Percentiles rank a stretch among this genome's conserved stretches.
Conservation (phyloP, 2,888 invertebrate species). For the Blera fallax region DNA sequence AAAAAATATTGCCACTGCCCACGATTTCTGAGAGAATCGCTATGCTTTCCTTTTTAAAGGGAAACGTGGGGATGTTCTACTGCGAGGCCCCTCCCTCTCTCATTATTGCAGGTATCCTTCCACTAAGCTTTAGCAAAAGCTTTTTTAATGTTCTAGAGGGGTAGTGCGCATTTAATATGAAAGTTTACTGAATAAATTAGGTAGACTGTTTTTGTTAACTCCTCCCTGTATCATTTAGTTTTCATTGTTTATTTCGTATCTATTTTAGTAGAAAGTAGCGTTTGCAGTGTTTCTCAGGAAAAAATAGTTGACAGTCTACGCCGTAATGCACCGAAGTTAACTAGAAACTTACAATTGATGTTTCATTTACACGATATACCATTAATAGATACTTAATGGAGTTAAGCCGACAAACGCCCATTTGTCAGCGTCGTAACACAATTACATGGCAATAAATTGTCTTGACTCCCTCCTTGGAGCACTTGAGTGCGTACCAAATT, state of each 20-base stretch:
- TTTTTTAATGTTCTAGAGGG: slow-evolving; percentile 33
- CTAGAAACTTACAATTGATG: slow-evolving; percentile 25
- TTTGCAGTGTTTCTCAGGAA: not conserved
- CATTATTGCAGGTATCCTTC: slow-evolving; percentile 23
- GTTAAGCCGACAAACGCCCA: slow-evolving; percentile 73
- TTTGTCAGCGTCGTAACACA: slow-evolving; percentile 74
- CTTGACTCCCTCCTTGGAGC: slow-evolving; percentile 48
- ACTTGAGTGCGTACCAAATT: slow-evolving; percentile 64
- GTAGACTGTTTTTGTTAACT: slow-evolving; percentile 9
- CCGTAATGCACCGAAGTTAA: not conserved
- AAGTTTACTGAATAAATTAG: slow-evolving; percentile 25
- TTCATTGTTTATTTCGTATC: not conserved
- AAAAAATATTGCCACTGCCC: not conserved
- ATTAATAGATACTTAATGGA: slow-evolving; percentile 74
- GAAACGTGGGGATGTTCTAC: slow-evolving; percentile 11
- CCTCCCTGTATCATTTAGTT: slow-evolving; percentile 44
- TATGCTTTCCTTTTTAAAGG: not conserved
- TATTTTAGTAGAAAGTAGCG: not conserved
- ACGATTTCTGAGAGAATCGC: not conserved
- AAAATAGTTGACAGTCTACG: not conserved
- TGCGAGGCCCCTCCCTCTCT: slow-evolving; percentile 50
- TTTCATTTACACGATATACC: slow-evolving; percentile 45
- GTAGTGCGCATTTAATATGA: slow-evolving; percentile 57
- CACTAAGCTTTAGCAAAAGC: slow-evolving; percentile 51
- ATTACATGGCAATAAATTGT: slow-evolving; percentile 74